phyloP scores from a whole-genome alignment of 2,113 vertebrate species.

The Theristicus caerulescens region DNA sequence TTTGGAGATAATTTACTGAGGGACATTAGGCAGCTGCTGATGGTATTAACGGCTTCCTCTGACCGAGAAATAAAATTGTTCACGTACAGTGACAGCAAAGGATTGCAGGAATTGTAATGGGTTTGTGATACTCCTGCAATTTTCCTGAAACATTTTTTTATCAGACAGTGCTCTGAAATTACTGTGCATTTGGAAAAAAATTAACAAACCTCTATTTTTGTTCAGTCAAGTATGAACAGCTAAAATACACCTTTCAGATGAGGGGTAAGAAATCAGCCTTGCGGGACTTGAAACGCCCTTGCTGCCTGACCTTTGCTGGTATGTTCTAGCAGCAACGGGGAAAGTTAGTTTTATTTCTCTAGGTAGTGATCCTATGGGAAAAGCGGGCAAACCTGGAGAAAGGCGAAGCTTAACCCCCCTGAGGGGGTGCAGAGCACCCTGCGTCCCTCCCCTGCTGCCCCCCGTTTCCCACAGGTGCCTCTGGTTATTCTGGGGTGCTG shows the following conservation, averaged over 20 bases:
- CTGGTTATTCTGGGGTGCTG: background rate
- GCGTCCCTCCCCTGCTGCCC: background rate
- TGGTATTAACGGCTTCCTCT: background rate
- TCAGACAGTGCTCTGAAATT: background rate
- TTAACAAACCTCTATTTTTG: background rate
- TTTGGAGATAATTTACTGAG: background rate
- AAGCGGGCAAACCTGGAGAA: background rate
- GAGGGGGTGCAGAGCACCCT: background rate
- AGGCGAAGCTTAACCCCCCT: background rate
- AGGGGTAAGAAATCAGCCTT: background rate
- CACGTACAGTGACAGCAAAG: background rate
- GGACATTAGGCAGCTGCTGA: background rate
- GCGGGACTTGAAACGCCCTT: background rate
- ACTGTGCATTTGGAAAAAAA: background rate
- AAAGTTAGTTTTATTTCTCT: background rate
- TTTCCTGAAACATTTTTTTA: background rate
- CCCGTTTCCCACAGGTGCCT: rapidly evolving
- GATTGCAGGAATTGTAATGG: background rate
- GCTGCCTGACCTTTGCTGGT: background rate
- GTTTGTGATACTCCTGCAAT: background rate
- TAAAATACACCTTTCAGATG: background rate
- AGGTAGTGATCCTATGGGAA: background rate
- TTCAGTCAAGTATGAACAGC: background rate
- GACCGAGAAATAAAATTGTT: background rate
- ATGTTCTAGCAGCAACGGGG: background rate